Percentiles rank a stretch among this genome's conserved stretches.
Evolutionary conservation across 2,113 vertebrate genomes (phyloP).

Genomic region (Chaetops frenatus): DNA sequence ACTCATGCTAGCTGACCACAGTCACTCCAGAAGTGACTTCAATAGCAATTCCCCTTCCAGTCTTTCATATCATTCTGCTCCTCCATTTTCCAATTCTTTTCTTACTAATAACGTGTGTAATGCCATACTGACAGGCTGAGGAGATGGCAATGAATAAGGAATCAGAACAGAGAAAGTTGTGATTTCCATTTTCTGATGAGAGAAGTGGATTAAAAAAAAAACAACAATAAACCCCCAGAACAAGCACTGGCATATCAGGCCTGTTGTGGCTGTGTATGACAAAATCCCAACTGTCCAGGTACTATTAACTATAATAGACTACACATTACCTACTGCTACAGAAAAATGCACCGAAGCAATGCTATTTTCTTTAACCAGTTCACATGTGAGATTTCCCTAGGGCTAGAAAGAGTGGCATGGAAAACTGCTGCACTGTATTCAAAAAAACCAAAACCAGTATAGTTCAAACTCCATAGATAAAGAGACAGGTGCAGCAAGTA

Average conservation of each 20-base stretch:
- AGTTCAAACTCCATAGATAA: background rate
- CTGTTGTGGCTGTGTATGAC: background rate
- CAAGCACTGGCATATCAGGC: background rate
- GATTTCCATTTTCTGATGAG: background rate
- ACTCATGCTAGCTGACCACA: background rate
- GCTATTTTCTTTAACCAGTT: background rate
- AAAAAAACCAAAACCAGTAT: background rate
- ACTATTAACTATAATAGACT: background rate
- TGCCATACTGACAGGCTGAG: background rate
- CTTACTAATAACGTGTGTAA: background rate
- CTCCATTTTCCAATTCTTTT: background rate
- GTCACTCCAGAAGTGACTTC: background rate
- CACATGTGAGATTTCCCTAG: background rate
- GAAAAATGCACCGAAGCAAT: background rate
- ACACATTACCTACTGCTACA: background rate
- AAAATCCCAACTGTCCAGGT: background rate
- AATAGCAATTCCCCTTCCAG: background rate
- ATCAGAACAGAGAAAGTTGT: background rate
- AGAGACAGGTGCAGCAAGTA: background rate
- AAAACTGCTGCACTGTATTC: background rate
- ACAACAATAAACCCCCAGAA: background rate
- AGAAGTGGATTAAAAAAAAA: background rate
- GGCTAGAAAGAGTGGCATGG: background rate
- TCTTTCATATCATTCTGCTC: background rate
- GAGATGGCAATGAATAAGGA: background rate